Evolutionary conservation across 2,888 invertebrate species (phyloP), one percentile per base, ranked within the genome.

Genomic region (Orgyia antiqua): DNA sequence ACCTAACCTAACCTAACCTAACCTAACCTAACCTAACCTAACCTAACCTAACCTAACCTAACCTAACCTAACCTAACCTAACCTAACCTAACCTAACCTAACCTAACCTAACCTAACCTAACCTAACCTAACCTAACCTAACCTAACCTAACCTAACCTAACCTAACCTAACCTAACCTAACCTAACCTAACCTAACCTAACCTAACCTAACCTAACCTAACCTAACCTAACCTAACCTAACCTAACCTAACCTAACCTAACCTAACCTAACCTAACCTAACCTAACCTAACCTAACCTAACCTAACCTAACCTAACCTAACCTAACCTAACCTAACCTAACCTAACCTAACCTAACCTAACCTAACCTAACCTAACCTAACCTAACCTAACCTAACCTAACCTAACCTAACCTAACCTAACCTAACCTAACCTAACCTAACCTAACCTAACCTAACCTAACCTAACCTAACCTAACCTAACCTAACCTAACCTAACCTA

Each of bases 391-490:
- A 32, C 32, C 35, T 28, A 28, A 35, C 29, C n/a, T n/a, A n/a
- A n/a, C n/a, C n/a, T n/a, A n/a, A n/a, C n/a, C n/a, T n/a, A n/a
- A n/a, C n/a, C n/a, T n/a, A n/a, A n/a, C n/a, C n/a, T n/a, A n/a
- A n/a, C n/a, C n/a, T n/a, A n/a, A n/a, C n/a, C n/a, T n/a, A 33
- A 33, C 27, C 30, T 31, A 33, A 38, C 33, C 37, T 33, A 33
- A 38, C 33, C 37, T 34, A 33, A 34, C 31, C 33, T 34, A 31
- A 33, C 31, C 33, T 31, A 34, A 39, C 34, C 39, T 35, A 35
- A 39, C 34, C 39, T 35, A 35, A 39, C 34, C 39, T 35, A 35
- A 39, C 34, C 39, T 35, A 35, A 39, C 34, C 39, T 35, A 35
- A 35, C 34, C 30, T 30, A 36, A 26, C 26, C 29, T 29, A 29